Conservation (phyloP, 53 echinoderm and acorn worm species). For the Paelopatides confundens region DNA sequence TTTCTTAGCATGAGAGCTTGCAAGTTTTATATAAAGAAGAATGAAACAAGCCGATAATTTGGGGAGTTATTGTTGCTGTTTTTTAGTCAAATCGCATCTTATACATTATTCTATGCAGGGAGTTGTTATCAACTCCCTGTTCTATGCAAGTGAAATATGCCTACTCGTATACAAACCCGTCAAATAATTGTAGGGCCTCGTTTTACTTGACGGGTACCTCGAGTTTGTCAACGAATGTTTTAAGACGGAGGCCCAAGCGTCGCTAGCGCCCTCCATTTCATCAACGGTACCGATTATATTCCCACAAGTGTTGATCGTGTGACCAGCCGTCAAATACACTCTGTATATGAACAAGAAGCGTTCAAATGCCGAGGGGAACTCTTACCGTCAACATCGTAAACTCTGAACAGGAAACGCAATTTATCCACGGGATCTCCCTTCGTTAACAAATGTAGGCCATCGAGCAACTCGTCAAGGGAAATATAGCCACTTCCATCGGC, state of each 20-base stretch:
- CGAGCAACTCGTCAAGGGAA: conserved; percentile 89
- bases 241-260: not conserved
- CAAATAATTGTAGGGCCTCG: not conserved
- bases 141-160: too few relatives aligned
- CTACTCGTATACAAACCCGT: too few relatives aligned
- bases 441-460: conserved; percentile 83
- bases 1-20: too few relatives aligned
- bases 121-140: too few relatives aligned
- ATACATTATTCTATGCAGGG: too few relatives aligned
- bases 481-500: conserved; percentile 93
- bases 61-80: too few relatives aligned
- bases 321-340: not conserved
- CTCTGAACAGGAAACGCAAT: conserved; percentile 92
- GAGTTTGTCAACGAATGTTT: not conserved
- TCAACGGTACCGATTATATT: not conserved
- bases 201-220: not conserved
- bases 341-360: not conserved
- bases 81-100: too few relatives aligned
- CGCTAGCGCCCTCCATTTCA: not conserved
- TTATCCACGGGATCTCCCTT: conserved; percentile 93
- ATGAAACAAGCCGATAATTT: too few relatives aligned
- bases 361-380: not conserved
- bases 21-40: too few relatives aligned
- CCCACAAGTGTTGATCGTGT: not conserved
- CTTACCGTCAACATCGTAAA: conserved; percentile 98